Base-by-base conservation (phyloP, 2,113 vertebrate species). In the Tympanuchus pallidicinctus region DNA sequence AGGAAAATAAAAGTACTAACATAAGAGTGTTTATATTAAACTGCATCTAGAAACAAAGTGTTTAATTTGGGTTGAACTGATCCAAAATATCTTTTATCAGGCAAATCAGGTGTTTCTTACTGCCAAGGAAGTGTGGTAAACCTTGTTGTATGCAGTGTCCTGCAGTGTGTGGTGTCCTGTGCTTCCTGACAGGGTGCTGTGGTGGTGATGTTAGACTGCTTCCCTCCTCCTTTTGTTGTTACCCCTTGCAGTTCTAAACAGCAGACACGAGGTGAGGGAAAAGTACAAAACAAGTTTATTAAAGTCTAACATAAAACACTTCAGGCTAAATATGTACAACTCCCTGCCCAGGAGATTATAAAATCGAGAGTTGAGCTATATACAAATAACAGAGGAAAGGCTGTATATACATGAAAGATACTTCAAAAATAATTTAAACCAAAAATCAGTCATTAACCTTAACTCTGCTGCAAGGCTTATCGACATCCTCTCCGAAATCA, bases 231-330 rank as follows among this genome's bases (percentile, higher is more conserved):
- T 90, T 25, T 48, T 38, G 42, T 18, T 40, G 19, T 48, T 22
- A 47, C 40, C 64, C 69, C 63, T 82, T 25, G 15, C n/a, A 88
- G 34, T 89, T 72, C 85, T 0, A 77, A 90, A 83, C 60, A 94
- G 75, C 38, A 95, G 72, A 94, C 86, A 94, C 43, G 11, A 95
- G 64, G 78, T 93, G 88, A 94, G 89, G 92, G 92, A 96, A 88
- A 96, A 90, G 94, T 97, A 96, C 92, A 97, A 97, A 97, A 96
- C 86, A 94, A 94, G 90, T 97, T 97, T 97, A 97, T 97, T 97
- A 92, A 97, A 96, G 89, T 90, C 95, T 96, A 97, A 96, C 94
- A 82, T 93, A 96, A 96, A 96, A 65, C 95, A 95, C 90, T 94
- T 96, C 92, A 95, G 85, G 89, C 91, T 95, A 94, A 91, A 27